phyloP scores from a whole-genome alignment of 2,888 invertebrate species.

The Macrophya annulata region DNA sequence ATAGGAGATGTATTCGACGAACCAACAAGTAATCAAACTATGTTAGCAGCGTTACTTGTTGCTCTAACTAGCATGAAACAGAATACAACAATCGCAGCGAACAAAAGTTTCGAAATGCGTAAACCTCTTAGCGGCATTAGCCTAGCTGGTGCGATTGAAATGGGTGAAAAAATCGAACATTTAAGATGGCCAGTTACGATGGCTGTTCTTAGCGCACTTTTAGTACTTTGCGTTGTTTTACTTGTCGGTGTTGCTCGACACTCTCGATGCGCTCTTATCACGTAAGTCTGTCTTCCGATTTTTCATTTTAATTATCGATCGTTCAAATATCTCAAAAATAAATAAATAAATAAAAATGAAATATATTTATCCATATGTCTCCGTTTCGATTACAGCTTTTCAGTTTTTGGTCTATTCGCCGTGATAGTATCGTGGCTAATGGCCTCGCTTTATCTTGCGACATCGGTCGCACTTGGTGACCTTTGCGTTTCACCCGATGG shows the following conservation, averaged over 20 bases:
- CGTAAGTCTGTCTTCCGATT: constrained; percentile 79
- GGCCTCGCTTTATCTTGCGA: constrained; percentile 92
- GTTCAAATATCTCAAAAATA: background rate
- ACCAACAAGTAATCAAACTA: constrained; percentile 89
- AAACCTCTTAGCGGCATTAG: constrained; percentile 87
- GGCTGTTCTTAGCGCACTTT: constrained; percentile 91
- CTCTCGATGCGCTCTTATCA: constrained; percentile 93
- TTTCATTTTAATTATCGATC: background rate
- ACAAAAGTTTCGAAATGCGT: constrained; percentile 89
- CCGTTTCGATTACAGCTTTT: constrained; percentile 82
- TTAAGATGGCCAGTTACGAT: constrained; percentile 95
- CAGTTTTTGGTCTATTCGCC: constrained; percentile 92
- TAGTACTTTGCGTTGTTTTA: constrained; percentile 93
- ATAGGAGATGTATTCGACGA: constrained; percentile 90
- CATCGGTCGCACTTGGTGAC: constrained; percentile 92
- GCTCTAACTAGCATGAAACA: constrained; percentile 87
- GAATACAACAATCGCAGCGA: constrained; percentile 89
- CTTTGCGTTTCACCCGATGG: constrained; percentile 93
- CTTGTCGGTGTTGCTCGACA: constrained; percentile 94
- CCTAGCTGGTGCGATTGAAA: constrained; percentile 83
- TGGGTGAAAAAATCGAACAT: constrained; percentile 88
- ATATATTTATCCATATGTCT: background rate
- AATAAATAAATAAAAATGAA: background rate
- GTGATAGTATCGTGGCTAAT: constrained; percentile 95
- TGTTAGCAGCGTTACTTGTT: constrained; percentile 86